Evolutionary conservation across 2,888 invertebrate genomes (phyloP).

Genomic region (Aphrophora alni): DNA sequence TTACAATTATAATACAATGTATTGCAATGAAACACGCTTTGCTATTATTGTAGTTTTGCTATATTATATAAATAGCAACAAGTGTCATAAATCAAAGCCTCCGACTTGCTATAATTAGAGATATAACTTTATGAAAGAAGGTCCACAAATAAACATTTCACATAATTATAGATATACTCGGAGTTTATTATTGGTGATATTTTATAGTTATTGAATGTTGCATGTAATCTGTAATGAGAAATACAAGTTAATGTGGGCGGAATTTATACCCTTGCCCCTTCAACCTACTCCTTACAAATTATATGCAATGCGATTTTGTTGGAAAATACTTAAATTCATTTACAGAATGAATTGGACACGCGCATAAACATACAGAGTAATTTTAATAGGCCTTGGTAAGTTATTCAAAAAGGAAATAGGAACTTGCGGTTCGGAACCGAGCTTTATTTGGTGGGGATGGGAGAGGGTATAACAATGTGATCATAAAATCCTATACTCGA

Average conservation of each 20-base stretch:
- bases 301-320: too few relatives aligned
- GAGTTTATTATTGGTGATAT: background rate
- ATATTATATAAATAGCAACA: background rate
- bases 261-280: background rate
- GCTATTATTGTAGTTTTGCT: background rate
- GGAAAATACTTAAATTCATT: too few relatives aligned
- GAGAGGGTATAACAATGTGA: too few relatives aligned
- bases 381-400: too few relatives aligned
- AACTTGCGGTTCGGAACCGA: too few relatives aligned
- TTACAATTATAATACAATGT: background rate
- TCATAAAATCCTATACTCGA: too few relatives aligned
- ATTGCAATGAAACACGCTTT: background rate
- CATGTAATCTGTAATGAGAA: background rate
- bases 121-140: constrained; percentile 6
- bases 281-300: background rate
- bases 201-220: background rate
- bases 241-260: background rate
- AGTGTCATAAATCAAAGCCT: background rate
- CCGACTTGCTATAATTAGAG: constrained; percentile 36
- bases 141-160: constrained; percentile 1
- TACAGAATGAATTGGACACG: too few relatives aligned
- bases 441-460: too few relatives aligned
- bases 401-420: too few relatives aligned
- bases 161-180: background rate
- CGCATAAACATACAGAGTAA: too few relatives aligned